Base-by-base conservation (phyloP, 2,797 vertebrate genomes). In the Gymnothorax javanicus region DNA sequence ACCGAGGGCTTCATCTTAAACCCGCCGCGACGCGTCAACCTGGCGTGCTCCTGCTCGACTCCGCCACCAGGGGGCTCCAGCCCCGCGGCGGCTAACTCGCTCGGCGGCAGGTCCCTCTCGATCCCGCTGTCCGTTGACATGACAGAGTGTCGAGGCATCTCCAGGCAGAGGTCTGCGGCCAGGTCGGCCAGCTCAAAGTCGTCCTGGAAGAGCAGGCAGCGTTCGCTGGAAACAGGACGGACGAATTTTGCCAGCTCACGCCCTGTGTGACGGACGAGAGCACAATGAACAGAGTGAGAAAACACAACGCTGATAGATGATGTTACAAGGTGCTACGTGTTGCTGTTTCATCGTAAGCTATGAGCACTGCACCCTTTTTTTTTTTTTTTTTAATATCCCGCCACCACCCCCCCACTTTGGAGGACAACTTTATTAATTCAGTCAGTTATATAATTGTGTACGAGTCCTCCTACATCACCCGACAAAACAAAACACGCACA, bases 71-170 rank as follows among this genome's bases (percentile, higher is more conserved):
- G 86, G 0, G 17, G 73, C 0, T 58, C 11, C 9, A n/a, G 50
- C 0, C 20, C 58, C 67, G 93, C 90, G 56, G 91, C 87, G 0
- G 87, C 85, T 0, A 88, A 59, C 33, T 96, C 96, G 0, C 87
- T 25, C 0, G n/a, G 15, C 0, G 94, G 94, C 75, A 99, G 91
- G 93, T 99, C 98, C 52, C 96, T 94, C 85, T 98, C 98, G 0
- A 99, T 99, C 62, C 98, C 98, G 0, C 98, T 99, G 95, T 99
- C 98, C 0, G 95, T 97, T 89, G 98, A 99, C 90, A 98, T 94
- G 89, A 98, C 59, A 0, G 98, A 99, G 88, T 95, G 96, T 83
- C 98, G 96, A 0, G 93, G 93, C 91, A 94, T 94, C 88, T 95
- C 93, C 0, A 84, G 90, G 7, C 91, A 92, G 0, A 93, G 89